A percentile compares a stretch with the other conserved stretches of the same genome.
Evolutionary conservation across 2,797 vertebrate species (phyloP).

Genomic region (Astyanax mexicanus): DNA sequence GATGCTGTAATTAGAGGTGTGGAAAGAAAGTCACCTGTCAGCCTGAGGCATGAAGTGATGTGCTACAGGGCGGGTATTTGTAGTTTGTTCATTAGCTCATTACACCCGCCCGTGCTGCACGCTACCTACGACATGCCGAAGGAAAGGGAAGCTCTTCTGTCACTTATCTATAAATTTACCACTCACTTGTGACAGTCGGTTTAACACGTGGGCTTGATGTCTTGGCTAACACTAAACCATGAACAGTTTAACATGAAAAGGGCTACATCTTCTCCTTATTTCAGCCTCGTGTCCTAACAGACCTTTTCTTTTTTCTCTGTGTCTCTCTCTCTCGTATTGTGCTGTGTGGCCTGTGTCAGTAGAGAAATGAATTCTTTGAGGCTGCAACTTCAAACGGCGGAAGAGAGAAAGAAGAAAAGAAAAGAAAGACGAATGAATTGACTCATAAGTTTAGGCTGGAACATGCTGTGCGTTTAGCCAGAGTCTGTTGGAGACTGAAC

Average conservation of each 20-base stretch:
- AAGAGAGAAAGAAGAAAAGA: background rate
- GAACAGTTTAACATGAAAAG: background rate
- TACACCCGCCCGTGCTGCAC: background rate
- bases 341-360: background rate
- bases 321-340: background rate
- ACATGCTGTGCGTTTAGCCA: background rate
- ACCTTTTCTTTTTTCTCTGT: background rate
- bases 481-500: background rate
- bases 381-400: background rate
- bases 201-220: too few relatives aligned
- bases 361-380: background rate
- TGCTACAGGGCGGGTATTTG: background rate
- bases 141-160: background rate
- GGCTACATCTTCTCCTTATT: background rate
- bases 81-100: slow-evolving; percentile 1
- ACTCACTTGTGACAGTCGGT: background rate
- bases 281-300: background rate
- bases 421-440: background rate
- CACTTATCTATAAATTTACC: background rate
- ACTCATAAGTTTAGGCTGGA: background rate
- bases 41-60: background rate
- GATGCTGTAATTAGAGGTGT: slow-evolving; percentile 9
- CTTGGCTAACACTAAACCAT: too few relatives aligned
- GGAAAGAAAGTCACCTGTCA: background rate
- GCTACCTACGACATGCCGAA: background rate